phyloP scores from a whole-genome alignment of 2,797 vertebrate genomes.

The Chaetophractus vellerosus region DNA sequence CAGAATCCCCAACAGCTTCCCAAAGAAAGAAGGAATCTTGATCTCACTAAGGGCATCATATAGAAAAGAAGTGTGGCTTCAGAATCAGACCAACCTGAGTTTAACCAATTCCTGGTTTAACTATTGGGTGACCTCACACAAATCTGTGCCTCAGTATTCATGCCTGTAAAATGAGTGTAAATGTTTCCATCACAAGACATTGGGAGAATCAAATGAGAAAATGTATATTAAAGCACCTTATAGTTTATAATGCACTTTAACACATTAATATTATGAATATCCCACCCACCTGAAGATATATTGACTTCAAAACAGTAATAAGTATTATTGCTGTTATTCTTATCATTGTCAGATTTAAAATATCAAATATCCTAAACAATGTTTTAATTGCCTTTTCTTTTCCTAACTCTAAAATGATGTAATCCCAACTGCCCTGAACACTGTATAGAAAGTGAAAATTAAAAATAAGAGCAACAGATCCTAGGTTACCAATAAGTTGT shows the following conservation, averaged over 20 bases:
- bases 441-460: not conserved
- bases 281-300: not conserved
- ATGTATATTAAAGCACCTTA: not conserved
- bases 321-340: not conserved
- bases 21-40: not conserved
- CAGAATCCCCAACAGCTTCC: not conserved
- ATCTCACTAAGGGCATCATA: not conserved
- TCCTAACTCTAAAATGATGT: not conserved
- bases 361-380: not conserved
- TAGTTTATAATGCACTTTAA: not conserved
- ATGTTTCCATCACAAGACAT: not conserved
- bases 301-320: not conserved
- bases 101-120: not conserved
- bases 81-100: not conserved
- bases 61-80: not conserved
- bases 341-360: constrained; percentile 21
- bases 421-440: not conserved
- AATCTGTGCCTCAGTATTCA: not conserved
- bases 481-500: not conserved
- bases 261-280: not conserved
- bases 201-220: constrained; percentile 19
- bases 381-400: not conserved
- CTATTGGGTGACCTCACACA: not conserved
- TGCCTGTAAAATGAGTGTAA: constrained; percentile 18
- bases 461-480: not conserved